Percentiles rank a stretch among this genome's conserved stretches.
phyloP scores from a whole-genome alignment of 2,113 vertebrate genomes.

The Aphyosemion australe region DNA sequence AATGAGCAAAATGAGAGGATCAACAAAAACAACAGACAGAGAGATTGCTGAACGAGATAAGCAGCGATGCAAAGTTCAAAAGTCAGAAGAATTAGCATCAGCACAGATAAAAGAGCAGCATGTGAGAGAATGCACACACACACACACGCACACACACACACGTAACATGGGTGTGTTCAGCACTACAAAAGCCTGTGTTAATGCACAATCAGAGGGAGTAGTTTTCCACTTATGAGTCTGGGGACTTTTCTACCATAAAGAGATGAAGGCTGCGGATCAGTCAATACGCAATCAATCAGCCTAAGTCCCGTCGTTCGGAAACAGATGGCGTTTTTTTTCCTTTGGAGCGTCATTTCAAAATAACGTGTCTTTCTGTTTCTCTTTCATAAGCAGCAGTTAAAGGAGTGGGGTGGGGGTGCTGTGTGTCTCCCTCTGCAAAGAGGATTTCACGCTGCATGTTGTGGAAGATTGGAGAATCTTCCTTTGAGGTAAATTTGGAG shows the following conservation, averaged over 20 bases:
- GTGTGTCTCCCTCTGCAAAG: constrained; percentile 36
- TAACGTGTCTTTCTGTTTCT: constrained; percentile 9
- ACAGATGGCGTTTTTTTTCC: constrained; percentile 57
- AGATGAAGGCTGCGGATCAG: constrained; percentile 57
- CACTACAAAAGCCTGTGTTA: constrained; percentile 11
- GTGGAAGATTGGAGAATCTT: constrained; percentile 9
- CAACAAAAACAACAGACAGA: constrained; percentile 46
- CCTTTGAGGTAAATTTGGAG: constrained; percentile 15
- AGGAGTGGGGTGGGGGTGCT: not conserved
- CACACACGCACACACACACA: not conserved
- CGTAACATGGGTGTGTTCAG: not conserved
- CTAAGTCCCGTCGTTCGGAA: constrained; percentile 59
- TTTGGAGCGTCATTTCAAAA: constrained; percentile 25
- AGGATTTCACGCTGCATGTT: constrained; percentile 36
- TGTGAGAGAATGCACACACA: constrained; percentile 4
- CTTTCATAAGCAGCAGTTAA: constrained; percentile 1
- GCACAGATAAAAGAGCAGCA: constrained; percentile 17
- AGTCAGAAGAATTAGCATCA: constrained; percentile 30
- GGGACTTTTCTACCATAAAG: constrained; percentile 48
- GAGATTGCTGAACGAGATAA: constrained; percentile 42
- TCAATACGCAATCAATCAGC: constrained; percentile 63
- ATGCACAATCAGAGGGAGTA: constrained; percentile 60
- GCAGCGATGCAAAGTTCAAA: constrained; percentile 35
- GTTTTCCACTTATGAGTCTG: constrained; percentile 38
- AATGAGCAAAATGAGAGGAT: constrained; percentile 56